phyloP scores from a whole-genome alignment of 2,888 invertebrate species.

The Odontomyia ornata region DNA sequence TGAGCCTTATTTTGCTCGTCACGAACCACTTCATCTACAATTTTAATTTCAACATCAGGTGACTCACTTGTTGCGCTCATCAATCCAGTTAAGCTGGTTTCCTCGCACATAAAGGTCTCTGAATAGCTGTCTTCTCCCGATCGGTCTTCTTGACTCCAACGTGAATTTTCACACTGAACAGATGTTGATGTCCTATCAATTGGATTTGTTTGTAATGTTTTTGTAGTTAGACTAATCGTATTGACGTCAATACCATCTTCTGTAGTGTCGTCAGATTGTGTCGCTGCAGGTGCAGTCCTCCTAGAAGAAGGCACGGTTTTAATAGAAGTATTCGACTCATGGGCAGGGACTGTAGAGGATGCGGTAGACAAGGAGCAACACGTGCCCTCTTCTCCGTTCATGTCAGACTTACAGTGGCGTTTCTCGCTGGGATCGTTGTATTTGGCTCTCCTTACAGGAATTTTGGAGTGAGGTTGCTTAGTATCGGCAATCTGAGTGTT shows the following conservation, averaged over 20 bases:
- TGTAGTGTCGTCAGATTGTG: not conserved
- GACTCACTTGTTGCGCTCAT: not conserved
- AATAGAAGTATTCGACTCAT: slow-evolving; percentile 15
- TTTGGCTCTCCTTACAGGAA: not conserved
- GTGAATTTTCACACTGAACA: not conserved
- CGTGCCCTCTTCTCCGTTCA: not conserved
- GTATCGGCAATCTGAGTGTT: not conserved
- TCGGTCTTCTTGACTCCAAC: not conserved
- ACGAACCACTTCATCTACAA: not conserved
- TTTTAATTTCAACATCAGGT: not conserved
- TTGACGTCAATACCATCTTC: not conserved
- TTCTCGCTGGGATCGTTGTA: not conserved
- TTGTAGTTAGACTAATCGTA: not conserved
- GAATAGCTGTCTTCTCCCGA: slow-evolving; percentile 1
- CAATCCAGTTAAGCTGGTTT: not conserved
- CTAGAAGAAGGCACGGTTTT: slow-evolving; percentile 24
- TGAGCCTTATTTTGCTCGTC: too few species aligned
- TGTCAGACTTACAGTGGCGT: slow-evolving; percentile 14
- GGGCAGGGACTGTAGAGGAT: not conserved
- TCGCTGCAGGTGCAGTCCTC: not conserved
- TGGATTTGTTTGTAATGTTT: not conserved
- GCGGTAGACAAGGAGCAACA: not conserved
- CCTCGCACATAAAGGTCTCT: slow-evolving; percentile 29
- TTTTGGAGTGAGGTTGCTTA: not conserved
- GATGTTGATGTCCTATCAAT: slow-evolving; percentile 4